These are phyloP conservation scores for Ailurus styani DNA, from an alignment of 2,113 vertebrate species.

Conservation along the genomic window DNA sequence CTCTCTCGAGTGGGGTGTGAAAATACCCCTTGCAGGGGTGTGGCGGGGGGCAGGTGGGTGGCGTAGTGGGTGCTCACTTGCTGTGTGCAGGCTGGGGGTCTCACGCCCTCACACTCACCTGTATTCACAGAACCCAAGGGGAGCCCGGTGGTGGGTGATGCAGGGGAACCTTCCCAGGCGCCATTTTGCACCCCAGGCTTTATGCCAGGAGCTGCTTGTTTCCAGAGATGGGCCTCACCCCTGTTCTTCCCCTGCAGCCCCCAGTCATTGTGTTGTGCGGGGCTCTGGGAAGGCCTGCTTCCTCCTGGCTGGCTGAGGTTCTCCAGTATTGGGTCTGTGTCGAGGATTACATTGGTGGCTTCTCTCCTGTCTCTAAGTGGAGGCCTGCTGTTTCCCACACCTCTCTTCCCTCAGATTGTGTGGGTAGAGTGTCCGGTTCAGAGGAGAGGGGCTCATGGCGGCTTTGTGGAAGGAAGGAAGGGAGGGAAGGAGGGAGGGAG, in stretches of 20 bases:
- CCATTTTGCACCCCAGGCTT: not conserved
- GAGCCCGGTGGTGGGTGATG: rapidly evolving
- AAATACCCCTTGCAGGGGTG: too few relatives aligned
- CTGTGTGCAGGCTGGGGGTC: not conserved
- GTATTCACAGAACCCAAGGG: not conserved
- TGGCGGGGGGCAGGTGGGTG: too few relatives aligned
- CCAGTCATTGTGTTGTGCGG: not conserved
- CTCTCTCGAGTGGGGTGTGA: not conserved
- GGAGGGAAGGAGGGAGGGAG: too few relatives aligned
- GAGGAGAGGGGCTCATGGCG: not conserved
- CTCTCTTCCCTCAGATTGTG: rapidly evolving
- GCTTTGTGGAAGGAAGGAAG: not conserved
- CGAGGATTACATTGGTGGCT: not conserved
- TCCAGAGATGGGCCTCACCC: not conserved
- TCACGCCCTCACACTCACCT: rapidly evolving
- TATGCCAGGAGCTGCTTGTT: not conserved
- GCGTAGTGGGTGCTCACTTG: rapidly evolving
- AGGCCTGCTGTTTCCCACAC: rapidly evolving
- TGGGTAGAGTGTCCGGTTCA: not conserved
- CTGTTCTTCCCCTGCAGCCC: not conserved
- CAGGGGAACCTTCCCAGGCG: too few relatives aligned
- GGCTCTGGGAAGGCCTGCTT: not conserved
- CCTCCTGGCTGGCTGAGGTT: not conserved
- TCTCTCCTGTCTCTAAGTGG: not conserved
- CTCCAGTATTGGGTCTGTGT: not conserved